Base-by-base conservation (phyloP, 2,797 vertebrate species). In the Leptatherina wallacei region DNA sequence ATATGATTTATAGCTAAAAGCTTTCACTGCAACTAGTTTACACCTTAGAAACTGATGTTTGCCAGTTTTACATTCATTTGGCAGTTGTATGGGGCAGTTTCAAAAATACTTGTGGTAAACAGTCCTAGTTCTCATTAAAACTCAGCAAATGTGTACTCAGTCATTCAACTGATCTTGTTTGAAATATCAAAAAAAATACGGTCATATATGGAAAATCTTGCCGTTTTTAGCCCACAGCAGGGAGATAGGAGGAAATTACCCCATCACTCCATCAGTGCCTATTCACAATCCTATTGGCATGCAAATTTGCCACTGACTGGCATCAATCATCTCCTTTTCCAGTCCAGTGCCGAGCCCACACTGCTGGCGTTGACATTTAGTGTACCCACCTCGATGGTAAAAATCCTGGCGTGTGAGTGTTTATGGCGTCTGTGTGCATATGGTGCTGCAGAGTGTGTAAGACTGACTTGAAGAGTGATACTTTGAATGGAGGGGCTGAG, bases 401-500 rank as follows among this genome's bases (percentile, higher is more conserved):
- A 18, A 64, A 75, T 54, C 66, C 60, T 13, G 66, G 24, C 24
- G 63, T 73, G 38, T 78, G 76, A 65, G 69, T 61, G 61, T 82
- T 64, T 62, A 49, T 75, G 65, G 64, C 38, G 56, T 63, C 12
- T 73, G 42, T 77, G 59, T 68, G 71, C 29, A 69, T 59, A 36
- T 27, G 49, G 65, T 71, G 44, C 30, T 66, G 59, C 32, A 18
- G 47, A 67, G 47, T 74, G 65, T 49, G 61, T 61, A 65, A 61
- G 75, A 90, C 89, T 89, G 65, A 70, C 89, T 79, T 77, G 81
- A 85, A 85, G 67, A 61, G 79, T 83, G 91, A 89, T 91, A 85
- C 67, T 62, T 84, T 83, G 84, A 93, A 91, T 86, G 79, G 88
- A 87, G 59, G 33, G 61, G 56, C 62, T 54, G 71, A 57, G 82